Evolutionary conservation across 2,888 invertebrate genomes (phyloP).

Genomic region (Myopa testacea): DNA sequence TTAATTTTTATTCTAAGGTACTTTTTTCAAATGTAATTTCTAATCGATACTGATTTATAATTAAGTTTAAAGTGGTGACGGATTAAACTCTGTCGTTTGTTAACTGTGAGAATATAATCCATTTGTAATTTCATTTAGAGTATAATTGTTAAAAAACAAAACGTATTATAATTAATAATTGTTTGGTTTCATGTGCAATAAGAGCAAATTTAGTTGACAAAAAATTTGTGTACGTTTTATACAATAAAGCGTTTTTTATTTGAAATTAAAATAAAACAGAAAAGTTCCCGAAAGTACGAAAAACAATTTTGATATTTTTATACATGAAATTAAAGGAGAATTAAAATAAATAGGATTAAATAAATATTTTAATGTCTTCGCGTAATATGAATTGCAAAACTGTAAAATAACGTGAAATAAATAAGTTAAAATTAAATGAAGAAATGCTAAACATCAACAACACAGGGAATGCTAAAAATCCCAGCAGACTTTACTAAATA

Average conservation of each 20-base stretch:
- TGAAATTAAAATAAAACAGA: constrained; percentile 30
- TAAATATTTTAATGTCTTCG: constrained; percentile 15
- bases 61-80: not conserved
- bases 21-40: not conserved
- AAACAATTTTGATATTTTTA: constrained; percentile 60
- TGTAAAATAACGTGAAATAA: not conserved
- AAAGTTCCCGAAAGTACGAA: constrained; percentile 39
- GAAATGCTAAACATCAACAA: not conserved
- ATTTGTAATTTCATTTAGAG: not conserved
- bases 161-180: not conserved
- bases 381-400: constrained; percentile 9
- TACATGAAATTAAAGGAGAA: constrained; percentile 53
- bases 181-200: not conserved
- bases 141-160: not conserved
- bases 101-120: not conserved
- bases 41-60: not conserved
- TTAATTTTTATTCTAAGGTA: not conserved
- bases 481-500: not conserved
- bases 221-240: constrained; percentile 1
- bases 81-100: not conserved
- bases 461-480: not conserved
- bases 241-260: constrained; percentile 15
- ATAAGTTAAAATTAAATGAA: constrained; percentile 15
- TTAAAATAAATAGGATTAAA: constrained; percentile 28
- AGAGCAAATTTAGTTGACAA: not conserved